Conservation (phyloP, 2,113 vertebrate species). For the Salvelinus fontinalis region DNA sequence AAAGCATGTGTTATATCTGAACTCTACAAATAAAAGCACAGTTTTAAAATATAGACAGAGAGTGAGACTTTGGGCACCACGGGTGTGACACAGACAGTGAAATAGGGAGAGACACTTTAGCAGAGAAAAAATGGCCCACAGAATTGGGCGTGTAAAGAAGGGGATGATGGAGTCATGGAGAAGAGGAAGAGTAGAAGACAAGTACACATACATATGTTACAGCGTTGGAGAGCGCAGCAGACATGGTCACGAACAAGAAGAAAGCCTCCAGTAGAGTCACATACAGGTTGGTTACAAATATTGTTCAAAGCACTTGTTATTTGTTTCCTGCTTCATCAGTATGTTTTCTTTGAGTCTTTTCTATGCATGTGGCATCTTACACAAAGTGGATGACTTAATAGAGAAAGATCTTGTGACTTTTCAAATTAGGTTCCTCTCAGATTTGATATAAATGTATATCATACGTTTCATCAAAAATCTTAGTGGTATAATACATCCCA, state of each 20-base stretch:
- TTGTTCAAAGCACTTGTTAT: neutral
- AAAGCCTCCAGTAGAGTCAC: neutral
- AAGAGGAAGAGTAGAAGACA: too few species aligned
- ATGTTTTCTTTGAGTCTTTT: neutral
- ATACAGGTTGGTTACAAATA: slow-evolving; percentile 18
- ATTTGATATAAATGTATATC: neutral
- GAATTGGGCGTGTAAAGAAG: neutral
- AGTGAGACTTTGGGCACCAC: slow-evolving; percentile 32
- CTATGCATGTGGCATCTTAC: too few species aligned
- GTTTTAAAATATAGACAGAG: too few species aligned
- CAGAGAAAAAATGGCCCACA: too few species aligned
- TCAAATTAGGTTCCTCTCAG: neutral
- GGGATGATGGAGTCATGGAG: slow-evolving; percentile 23
- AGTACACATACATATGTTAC: too few species aligned
- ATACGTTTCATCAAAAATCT: neutral
- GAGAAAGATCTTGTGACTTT: too few species aligned
- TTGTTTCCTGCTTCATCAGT: neutral
- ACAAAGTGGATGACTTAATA: too few species aligned
- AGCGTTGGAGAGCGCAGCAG: neutral
- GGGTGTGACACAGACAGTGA: slow-evolving; percentile 37
- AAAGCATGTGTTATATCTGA: slow-evolving; percentile 41
- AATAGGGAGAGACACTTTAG: slow-evolving; percentile 41
- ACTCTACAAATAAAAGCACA: slow-evolving; percentile 22
- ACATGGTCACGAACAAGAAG: slow-evolving; percentile 14
- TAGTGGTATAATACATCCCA: too few species aligned